Conservation (phyloP, 2,888 invertebrate species). For the Daptonema setosum region DNA sequence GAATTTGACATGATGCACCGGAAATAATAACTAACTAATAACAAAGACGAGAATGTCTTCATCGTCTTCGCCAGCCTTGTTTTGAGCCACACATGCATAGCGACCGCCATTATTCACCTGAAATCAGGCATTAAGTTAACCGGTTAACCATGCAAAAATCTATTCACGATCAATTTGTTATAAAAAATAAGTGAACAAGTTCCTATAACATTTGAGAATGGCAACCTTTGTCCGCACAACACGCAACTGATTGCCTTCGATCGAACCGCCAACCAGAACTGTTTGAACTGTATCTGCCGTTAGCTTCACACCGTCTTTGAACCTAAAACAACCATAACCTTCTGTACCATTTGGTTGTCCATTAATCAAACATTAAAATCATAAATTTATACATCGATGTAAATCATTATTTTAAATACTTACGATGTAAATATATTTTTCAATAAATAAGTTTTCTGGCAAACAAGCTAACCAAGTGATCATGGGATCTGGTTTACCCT, state of each 20-base stretch:
- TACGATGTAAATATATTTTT: no score
- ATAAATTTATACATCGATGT: no score
- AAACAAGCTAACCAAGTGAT: slow-evolving; percentile 26
- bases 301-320: slow-evolving; percentile 14
- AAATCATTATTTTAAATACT: no score
- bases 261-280: slow-evolving; percentile 12
- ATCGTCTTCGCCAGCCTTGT: slow-evolving; percentile 23
- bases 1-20: no score
- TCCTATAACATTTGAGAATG: not conserved
- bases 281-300: slow-evolving; percentile 11
- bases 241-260: slow-evolving; percentile 16
- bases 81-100: slow-evolving; percentile 27
- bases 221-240: no score
- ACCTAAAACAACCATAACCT: no score
- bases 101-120: slow-evolving; percentile 18
- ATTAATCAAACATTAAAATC: no score
- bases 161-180: no score
- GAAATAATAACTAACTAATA: slow-evolving; percentile 18
- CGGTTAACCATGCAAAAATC: no score
- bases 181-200: no score
- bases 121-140: no score
- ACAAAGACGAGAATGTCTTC: slow-evolving; percentile 20
- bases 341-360: no score
- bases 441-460: not conserved
- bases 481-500: slow-evolving; percentile 30